These are phyloP conservation scores for Drosophila erecta DNA, from an alignment of 1,140 invertebrate species.

Conservation along the genomic window DNA sequence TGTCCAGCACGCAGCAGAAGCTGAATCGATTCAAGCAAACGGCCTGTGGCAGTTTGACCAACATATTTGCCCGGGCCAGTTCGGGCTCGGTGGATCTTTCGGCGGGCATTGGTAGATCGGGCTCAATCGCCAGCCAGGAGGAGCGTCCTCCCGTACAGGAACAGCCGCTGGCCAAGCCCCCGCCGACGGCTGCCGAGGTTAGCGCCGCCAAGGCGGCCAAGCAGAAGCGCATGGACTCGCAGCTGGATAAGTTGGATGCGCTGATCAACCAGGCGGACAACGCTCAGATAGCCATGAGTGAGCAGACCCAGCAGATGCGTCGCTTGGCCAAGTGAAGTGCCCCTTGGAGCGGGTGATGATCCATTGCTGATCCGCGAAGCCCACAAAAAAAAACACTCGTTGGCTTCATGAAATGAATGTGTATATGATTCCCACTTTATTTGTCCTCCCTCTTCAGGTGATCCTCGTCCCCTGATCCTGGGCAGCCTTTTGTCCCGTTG, in stretches of 20 bases:
- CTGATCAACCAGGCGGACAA: slow-evolving; percentile 89
- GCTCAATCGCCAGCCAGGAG: slow-evolving; percentile 33
- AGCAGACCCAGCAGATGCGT: slow-evolving; percentile 91
- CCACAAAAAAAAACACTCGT: background rate
- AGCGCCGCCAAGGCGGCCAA: slow-evolving; percentile 85
- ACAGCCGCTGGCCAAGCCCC: slow-evolving; percentile 80
- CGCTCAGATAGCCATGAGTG: slow-evolving; percentile 88
- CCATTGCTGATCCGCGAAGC: background rate
- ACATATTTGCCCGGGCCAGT: slow-evolving; percentile 71
- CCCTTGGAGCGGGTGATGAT: slow-evolving; percentile 2
- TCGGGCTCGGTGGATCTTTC: slow-evolving; percentile 74
- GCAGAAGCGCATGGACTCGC: slow-evolving; percentile 86
- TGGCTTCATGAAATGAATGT: background rate
- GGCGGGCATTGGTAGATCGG: slow-evolving; percentile 21
- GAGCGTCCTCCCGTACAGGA: slow-evolving; percentile 82
- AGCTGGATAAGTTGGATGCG: slow-evolving; percentile 88
- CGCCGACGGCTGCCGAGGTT: slow-evolving; percentile 71
- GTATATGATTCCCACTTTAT: slow-evolving; percentile 10
- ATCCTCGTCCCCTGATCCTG: slow-evolving; percentile 5
- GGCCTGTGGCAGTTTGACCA: slow-evolving; percentile 72
- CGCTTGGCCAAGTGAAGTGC: slow-evolving; percentile 87
- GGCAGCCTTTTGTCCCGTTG: slow-evolving; percentile 8
- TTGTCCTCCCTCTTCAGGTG: slow-evolving; percentile 9
- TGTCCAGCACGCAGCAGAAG: slow-evolving; percentile 93
- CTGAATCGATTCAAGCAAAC: slow-evolving; percentile 93